Evolutionary conservation across 1,140 invertebrate genomes (phyloP).

Genomic region (Bathynomus jamesi): DNA sequence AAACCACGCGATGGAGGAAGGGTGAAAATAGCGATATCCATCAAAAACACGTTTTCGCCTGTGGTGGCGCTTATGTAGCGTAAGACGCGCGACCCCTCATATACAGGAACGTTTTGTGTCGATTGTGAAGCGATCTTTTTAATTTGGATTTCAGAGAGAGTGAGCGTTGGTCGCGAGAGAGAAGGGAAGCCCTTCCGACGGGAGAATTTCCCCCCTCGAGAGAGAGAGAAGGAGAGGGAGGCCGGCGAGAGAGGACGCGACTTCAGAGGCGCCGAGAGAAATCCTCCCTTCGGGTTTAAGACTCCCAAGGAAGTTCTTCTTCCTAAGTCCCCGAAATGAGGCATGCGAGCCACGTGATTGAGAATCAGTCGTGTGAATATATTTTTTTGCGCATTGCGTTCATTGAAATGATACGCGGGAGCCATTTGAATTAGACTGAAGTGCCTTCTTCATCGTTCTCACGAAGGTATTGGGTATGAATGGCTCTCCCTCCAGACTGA

Average conservation of each 20-base stretch:
- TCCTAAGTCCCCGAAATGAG: conserved; percentile 26
- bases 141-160: conserved; percentile 13
- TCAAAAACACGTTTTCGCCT: too few species aligned
- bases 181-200: conserved; percentile 20
- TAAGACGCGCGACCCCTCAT: too few species aligned
- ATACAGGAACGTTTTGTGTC: too few species aligned
- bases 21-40: too few species aligned
- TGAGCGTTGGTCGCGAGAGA: conserved; percentile 16
- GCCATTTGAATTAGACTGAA: too few species aligned
- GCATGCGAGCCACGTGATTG: neutral
- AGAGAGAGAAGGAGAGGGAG: neutral
- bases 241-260: conserved; percentile 1
- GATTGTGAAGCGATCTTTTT: too few species aligned
- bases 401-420: neutral
- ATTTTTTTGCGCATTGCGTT: neutral
- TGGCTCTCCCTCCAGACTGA: neutral
- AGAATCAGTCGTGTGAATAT: neutral
- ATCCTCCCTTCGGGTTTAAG: neutral
- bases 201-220: conserved; percentile 5
- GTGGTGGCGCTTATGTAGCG: too few species aligned
- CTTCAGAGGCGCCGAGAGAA: neutral
- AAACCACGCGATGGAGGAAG: too few species aligned
- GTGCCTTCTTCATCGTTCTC: neutral
- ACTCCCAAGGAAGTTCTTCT: conserved; percentile 14
- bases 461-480: neutral